Base-by-base conservation (phyloP, 1,140 invertebrate species). In the Leptinotarsa defecta region DNA sequence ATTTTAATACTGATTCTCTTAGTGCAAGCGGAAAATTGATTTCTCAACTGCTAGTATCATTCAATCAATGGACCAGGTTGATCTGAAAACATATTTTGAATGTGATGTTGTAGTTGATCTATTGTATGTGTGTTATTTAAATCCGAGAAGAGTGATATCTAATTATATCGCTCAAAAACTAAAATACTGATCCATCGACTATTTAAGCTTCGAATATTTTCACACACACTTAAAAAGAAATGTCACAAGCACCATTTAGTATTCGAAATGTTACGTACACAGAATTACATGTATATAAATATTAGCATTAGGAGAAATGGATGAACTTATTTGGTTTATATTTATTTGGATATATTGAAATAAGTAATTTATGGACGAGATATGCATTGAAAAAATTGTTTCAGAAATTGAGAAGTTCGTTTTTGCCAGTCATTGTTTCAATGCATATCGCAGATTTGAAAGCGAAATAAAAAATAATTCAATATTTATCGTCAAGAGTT, bases 1-100 rank as follows among this genome's bases (percentile, higher is more conserved):
- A 43, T 57, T 69, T 75, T 81, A 81, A 80, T 81, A 80, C 78
- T 81, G 80, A 80, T 81, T 77, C 73, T 67, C 68, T 81, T 70
- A 76, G 75, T 78, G 78, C 70, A 81, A 79, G 76, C 74, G 74
- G 75, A 78, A 57, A 57, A 57, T 17, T 15, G 6, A 57, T 57
- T 74, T 49, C 64, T 73, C n/a, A 20, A 49, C 13, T 48, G 67
- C 24, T 48, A 43, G 24, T 68, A 19, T 65, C 13, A 43, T 34
- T 2, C 43, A 68, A 19, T 20, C 67, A 68, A 27, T 68, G 64
- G 48, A 22, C 20, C 20, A 19, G 17, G 22, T 11, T 69, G n/a
- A 13, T 57, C 8, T 43, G 34, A 43, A 43, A 43, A 43, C 19
- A 64, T 19, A 19, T 8, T 13, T 24, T 27, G 6, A 71, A 71